A percentile compares a stretch with the other conserved stretches of the same genome.
These are phyloP conservation scores for Papilio aristodemus DNA, from an alignment of 1,140 invertebrate genomes.

Conservation along the genomic window DNA sequence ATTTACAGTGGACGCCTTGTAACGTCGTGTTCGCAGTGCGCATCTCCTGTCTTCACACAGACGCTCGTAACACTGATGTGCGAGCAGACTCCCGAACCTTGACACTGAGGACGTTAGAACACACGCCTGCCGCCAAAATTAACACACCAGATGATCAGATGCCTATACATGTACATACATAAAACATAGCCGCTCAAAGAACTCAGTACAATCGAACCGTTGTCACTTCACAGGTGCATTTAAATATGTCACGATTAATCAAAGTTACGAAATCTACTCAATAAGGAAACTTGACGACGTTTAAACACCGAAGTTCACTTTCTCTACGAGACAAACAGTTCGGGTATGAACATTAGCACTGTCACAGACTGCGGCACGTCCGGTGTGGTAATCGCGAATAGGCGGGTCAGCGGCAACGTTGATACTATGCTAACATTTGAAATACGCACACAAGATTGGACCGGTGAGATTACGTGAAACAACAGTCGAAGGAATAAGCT, in stretches of 20 bases:
- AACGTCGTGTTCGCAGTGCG: conserved; percentile 49
- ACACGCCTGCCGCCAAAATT: conserved; percentile 17
- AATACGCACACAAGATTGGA: conserved; percentile 11
- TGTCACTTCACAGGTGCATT: conserved; percentile 13
- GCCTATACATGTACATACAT: conserved; percentile 9
- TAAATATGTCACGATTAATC: conserved; percentile 7
- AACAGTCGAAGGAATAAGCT: conserved; percentile 51
- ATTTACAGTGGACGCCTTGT: conserved; percentile 69
- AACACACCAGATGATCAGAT: conserved; percentile 10
- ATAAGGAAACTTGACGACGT: conserved; percentile 10
- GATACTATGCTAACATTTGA: conserved; percentile 20
- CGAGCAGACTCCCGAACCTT: conserved; percentile 53
- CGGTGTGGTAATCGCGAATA: background rate
- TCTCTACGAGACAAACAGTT: conserved; percentile 20
- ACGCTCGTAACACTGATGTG: conserved; percentile 43
- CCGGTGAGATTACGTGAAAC: conserved; percentile 36
- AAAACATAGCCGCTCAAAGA: background rate
- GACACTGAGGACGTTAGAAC: conserved; percentile 51
- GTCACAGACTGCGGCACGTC: background rate
- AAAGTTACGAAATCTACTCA: conserved; percentile 9
- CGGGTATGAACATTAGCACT: background rate
- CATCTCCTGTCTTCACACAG: conserved; percentile 50
- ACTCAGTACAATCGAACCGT: background rate
- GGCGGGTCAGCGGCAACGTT: conserved; percentile 8
- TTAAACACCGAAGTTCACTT: conserved; percentile 5